phyloP scores from a whole-genome alignment of 2,888 invertebrate genomes.

The Drosophila gaucha region DNA sequence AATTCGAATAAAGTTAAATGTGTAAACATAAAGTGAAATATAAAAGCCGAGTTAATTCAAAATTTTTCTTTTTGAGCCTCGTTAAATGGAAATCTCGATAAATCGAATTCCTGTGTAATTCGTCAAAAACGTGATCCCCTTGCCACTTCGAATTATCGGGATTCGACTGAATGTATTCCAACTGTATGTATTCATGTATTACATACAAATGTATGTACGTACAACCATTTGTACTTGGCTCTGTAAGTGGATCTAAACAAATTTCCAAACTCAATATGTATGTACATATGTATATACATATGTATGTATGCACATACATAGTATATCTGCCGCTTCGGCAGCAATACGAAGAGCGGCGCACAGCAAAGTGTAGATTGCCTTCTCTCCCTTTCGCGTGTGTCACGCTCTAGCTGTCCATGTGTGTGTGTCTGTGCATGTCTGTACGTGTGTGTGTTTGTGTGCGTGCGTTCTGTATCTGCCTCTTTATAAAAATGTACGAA shows the following conservation, averaged over 20 bases:
- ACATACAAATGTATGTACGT: not conserved
- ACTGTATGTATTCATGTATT: not conserved
- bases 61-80: too few relatives aligned
- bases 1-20: too few relatives aligned
- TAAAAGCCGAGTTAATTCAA: too few relatives aligned
- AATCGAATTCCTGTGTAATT: too few relatives aligned
- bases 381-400: slow-evolving; percentile 43
- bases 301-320: too few relatives aligned
- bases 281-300: too few relatives aligned
- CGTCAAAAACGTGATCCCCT: too few relatives aligned
- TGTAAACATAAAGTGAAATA: too few relatives aligned
- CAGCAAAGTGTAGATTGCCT: slow-evolving; percentile 25
- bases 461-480: slow-evolving; percentile 29
- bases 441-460: not conserved
- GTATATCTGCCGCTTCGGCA: slow-evolving; percentile 18
- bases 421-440: not conserved
- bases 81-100: too few relatives aligned
- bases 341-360: slow-evolving; percentile 4
- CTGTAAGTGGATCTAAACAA: slow-evolving; percentile 30
- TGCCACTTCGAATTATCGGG: too few relatives aligned
- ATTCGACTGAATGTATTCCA: too few relatives aligned
- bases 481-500: slow-evolving; percentile 22
- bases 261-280: slow-evolving; percentile 24
- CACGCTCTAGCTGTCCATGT: slow-evolving; percentile 37
- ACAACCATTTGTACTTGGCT: slow-evolving; percentile 5